Evolutionary conservation across 2,113 vertebrate genomes (phyloP), one percentile per base, ranked within the genome.

Genomic region (Ardeotis arabs): DNA sequence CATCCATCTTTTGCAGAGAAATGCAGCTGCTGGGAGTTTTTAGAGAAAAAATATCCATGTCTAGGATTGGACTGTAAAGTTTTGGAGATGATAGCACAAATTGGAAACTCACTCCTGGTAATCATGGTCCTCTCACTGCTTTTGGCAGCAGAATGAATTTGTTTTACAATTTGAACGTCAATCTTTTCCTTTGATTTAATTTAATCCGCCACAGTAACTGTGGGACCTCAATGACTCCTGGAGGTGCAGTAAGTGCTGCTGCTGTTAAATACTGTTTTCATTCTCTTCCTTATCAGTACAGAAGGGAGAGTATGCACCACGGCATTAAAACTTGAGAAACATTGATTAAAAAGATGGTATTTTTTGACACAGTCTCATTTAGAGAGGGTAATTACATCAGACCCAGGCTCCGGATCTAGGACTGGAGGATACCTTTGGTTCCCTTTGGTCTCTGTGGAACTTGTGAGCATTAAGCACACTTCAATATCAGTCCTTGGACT

Each of bases 301-400:
- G 47, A 39, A 60, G 72, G 47, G 58, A 76, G 29, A 68, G 5
- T 13, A 29, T 8, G 44, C 13, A 45, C 3, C 63, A 37, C 24
- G 70, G 29, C 74, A 60, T 75, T 82, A 72, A 82, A 95, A 86
- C 53, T 52, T 72, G 25, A n/a, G 55, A 89, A 92, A 45, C n/a
- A 21, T 20, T 52, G 68, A 90, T 90, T 70, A 15, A 93, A 89
- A 84, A 56, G 23, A 31, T 50, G 2, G 5, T 12, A 8, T 37
- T 47, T 82, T 58, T 89, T 31, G 4, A 20, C 6, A 4, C n/a
- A 68, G 67, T 50, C 19, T 92, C 81, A 56, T 79, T 76, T 68
- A 55, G 70, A 64, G 53, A 78, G 62, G 62, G 73, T 37, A 89
- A 94, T 82, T 90, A 80, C n/a, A 47, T 19, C 45, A 76, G 55